Conservation (phyloP, 2,888 invertebrate genomes). For the Epinotia ramella region DNA sequence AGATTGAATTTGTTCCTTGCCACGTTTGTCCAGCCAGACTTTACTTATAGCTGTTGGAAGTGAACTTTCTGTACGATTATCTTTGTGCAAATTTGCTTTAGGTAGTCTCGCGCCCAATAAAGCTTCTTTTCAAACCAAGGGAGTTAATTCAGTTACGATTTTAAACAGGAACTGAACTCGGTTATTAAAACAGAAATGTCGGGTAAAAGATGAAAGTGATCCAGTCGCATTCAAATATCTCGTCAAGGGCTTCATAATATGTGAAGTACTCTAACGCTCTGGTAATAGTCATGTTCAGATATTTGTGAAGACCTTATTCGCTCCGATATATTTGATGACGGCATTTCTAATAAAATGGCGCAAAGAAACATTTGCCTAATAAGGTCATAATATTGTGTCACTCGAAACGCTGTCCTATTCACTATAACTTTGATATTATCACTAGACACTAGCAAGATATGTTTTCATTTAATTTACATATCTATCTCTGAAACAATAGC, state of each 20-base stretch:
- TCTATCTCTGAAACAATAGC: no score
- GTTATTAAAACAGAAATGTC: background rate
- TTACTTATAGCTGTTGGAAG: background rate
- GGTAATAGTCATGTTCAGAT: background rate
- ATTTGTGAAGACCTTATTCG: background rate
- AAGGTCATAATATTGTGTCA: slow-evolving; percentile 7
- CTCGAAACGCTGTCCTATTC: background rate
- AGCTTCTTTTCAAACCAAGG: slow-evolving; percentile 12
- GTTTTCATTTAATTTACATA: no score
- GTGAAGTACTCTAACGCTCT: background rate
- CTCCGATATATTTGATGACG: background rate
- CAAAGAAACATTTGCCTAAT: background rate
- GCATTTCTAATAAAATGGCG: background rate
- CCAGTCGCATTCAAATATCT: background rate
- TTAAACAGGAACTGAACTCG: slow-evolving; percentile 8
- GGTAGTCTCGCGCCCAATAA: slow-evolving; percentile 33
- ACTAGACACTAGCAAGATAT: background rate
- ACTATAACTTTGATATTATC: background rate
- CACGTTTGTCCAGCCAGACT: background rate
- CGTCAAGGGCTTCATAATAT: background rate
- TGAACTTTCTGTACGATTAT: slow-evolving; percentile 23
- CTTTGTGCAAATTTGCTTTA: slow-evolving; percentile 31
- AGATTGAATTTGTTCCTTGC: background rate
- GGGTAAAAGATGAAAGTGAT: background rate
- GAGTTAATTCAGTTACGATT: slow-evolving; percentile 3